Evolutionary conservation across 2,113 vertebrate genomes (phyloP), one percentile per base, ranked within the genome.

Genomic region (Triplophysa tibetana): DNA sequence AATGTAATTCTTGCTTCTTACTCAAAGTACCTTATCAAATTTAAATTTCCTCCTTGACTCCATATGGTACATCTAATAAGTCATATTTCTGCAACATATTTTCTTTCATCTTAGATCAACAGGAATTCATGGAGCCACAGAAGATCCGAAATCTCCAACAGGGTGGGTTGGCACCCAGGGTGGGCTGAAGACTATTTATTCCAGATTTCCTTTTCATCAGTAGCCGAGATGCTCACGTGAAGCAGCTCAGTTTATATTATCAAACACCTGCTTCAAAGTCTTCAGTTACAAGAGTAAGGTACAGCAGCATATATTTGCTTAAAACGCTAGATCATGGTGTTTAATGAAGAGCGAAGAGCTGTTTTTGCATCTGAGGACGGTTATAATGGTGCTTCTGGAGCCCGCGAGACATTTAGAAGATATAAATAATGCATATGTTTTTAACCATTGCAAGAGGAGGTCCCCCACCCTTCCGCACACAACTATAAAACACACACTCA

Each of bases 391-490:
- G 48, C 19, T 77, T 77, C 45, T 77, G 61, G 23, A 65, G 62
- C 45, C 62, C 12, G 52, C 13, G 38, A 70, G 69, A 73, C 60
- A 73, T 73, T 80, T 24, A 45, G 43, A 62, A 24, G 61, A 64
- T 54, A 72, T 80, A 64, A 80, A 80, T 80, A 54, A 80, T 80
- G 78, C 78, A 65, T 64, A 56, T 65, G 58, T 75, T 75, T 75
- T 63, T 43, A 75, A 63, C 58, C 58, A 70, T 26, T 62, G 41
- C 23, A 70, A n/a, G 56, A 43, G 64, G 38, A 48, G 21, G 19
- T 50, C 73, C 65, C 52, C 52, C 70, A 67, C 61, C 61, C n/a
- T 33, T 54, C 29, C n/a, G 41, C 13, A 13, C 50, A 56, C 60
- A 80, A 21, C 62, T 48, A 21, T 9, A 14, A 19, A 12, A 17